Evolutionary conservation across 1,140 invertebrate genomes (phyloP).

Genomic region (Limonius californicus): DNA sequence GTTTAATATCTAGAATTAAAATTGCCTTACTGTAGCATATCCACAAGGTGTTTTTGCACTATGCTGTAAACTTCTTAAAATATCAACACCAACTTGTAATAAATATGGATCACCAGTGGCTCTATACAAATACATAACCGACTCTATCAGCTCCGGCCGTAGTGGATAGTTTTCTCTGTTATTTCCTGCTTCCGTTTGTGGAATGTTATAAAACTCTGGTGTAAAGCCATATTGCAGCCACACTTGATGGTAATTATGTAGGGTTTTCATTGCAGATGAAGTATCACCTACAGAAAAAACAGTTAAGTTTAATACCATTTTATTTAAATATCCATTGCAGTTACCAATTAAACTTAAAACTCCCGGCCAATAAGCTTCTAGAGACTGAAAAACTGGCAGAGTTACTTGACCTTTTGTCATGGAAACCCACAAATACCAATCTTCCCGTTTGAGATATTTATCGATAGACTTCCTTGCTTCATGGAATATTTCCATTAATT

Average conservation of each 20-base stretch:
- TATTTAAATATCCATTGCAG: no score
- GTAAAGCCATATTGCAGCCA: slow-evolving; percentile 96
- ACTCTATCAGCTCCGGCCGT: slow-evolving; percentile 93
- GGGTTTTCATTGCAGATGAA: slow-evolving; percentile 85
- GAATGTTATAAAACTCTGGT: slow-evolving; percentile 96
- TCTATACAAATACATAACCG: slow-evolving; percentile 93
- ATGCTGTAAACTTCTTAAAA: slow-evolving; percentile 83
- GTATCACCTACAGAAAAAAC: slow-evolving; percentile 65
- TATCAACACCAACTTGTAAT: slow-evolving; percentile 85
- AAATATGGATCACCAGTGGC: slow-evolving; percentile 91
- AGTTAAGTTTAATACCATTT: not conserved
- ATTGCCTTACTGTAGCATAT: slow-evolving; percentile 84
- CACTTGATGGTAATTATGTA: slow-evolving; percentile 94
- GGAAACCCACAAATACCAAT: slow-evolving; percentile 96
- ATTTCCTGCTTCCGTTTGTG: slow-evolving; percentile 74
- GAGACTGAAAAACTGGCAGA: slow-evolving; percentile 93
- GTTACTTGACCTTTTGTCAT: slow-evolving; percentile 95
- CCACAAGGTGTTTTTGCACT: slow-evolving; percentile 91
- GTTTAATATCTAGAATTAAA: no score
- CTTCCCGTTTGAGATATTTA: slow-evolving; percentile 87
- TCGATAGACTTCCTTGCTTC: slow-evolving; percentile 79
- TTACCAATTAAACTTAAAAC: slow-evolving; percentile 84
- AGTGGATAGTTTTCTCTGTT: slow-evolving; percentile 93
- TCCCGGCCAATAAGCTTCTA: slow-evolving; percentile 99
- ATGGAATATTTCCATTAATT: slow-evolving; percentile 88